These are phyloP conservation scores for Gracilinanus agilis DNA, from an alignment of 2,113 vertebrate genomes.

Conservation along the genomic window DNA sequence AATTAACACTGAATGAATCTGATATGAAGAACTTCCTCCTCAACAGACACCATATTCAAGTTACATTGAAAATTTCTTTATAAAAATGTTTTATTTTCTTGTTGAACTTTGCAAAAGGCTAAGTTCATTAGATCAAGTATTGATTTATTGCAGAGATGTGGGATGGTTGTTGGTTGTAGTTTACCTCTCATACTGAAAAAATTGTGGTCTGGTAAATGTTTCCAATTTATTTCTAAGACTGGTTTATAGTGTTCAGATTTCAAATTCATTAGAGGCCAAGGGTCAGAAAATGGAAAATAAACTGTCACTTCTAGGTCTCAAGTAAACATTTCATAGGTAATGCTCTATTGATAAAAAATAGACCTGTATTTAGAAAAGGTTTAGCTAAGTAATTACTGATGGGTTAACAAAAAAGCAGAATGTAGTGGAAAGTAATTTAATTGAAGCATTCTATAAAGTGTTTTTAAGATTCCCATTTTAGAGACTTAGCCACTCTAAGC, in stretches of 20 bases:
- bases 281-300: neutral
- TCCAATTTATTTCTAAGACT: neutral
- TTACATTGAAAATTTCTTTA: neutral
- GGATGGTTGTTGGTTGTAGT: neutral
- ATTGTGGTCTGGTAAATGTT: neutral
- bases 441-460: neutral
- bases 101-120: neutral
- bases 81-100: neutral
- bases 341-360: neutral
- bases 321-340: rapidly evolving
- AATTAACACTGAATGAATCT: neutral
- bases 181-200: slow-evolving; percentile 7
- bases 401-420: neutral
- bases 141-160: neutral
- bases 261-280: neutral
- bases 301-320: neutral
- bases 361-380: neutral
- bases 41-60: neutral
- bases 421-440: neutral
- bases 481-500: neutral
- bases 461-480: neutral
- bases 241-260: neutral
- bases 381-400: rapidly evolving
- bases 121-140: neutral
- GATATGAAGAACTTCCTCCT: neutral